Base-by-base conservation (phyloP, 2,888 invertebrate species). In the Eupithecia pulchellata region DNA sequence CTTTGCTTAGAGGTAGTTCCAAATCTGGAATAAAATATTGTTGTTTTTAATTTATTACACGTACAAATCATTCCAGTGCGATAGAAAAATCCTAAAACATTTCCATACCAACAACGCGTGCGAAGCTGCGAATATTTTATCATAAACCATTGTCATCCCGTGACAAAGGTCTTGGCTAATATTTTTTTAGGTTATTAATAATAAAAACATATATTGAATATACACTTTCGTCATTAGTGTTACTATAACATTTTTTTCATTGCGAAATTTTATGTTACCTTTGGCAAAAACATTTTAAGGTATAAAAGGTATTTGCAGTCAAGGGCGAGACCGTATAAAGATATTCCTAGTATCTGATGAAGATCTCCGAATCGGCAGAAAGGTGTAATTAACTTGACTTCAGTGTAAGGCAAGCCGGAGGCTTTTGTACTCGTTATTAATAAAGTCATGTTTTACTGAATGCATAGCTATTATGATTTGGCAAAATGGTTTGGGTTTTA, bases 351-450 rank as follows among this genome's bases (percentile, higher is more conserved):
- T 82, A 86, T 87, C 84, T 74, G 81, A 85, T 84, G 86, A 85
- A 88, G 86, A 89, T 88, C 85, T 88, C 82, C 83, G 77, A 84
- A 82, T 82, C 68, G 65, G 68, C 68, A 88, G 87, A 87, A 75
- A 82, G 86, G 88, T 88, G 78, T 52, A 52, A 52, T 52, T 87
- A 87, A 83, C 82, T 78, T 76, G 80, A 68, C 79, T 81, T 76
- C 72, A 75, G 82, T 82, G 79, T 84, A 81, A 86, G 83, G 82
- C 83, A 83, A 81, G 83, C 52, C 52, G 25, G 25, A 52, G 52
- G 52, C 25, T 52, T 52, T 52, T 68, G 68, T 62, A 30, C 77
- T 78, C 78, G 75, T 81, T 25, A 52, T 52, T 52, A 52, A 52
- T 52, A 25, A 52, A 25, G 25, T 1, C 52, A 25, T 52, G n/a